Evolutionary conservation across 2,888 invertebrate genomes (phyloP), one percentile per base, ranked within the genome.

Genomic region (Drosophila bunnanda): DNA sequence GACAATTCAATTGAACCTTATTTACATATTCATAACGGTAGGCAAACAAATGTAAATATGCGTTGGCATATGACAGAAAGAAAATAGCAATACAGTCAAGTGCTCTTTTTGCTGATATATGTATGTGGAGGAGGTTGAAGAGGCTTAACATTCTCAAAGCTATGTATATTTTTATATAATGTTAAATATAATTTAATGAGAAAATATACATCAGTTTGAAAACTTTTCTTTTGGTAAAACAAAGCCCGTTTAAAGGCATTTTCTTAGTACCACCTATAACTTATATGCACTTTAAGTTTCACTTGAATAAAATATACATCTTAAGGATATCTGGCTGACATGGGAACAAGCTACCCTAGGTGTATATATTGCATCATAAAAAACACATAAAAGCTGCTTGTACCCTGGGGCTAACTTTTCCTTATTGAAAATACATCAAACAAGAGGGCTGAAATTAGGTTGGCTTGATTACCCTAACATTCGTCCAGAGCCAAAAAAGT

Each of bases 1-100:
- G 66, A 39, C 54, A 54, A 54, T 39, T 54, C 54, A 55, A 67
- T 54, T 38, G 68, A 54, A 68, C n/a, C 53, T n/a, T 68, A 66
- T 67, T 68, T 54, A 39, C 66, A 67, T 68, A 68, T 67, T 68
- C 55, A 68, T 68, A 55, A 28, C 55, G 28, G 20, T n/a, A 20
- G 39, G 46, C 55, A 67, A 68, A 67, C 55, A 68, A 68, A 66
- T 66, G 66, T 34, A 68, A 65, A 66, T 48, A 57, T 54, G 32
- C 17, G 13, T 20, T 13, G 43, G 13, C 25, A 66, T 44, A 44
- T 32, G 46, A 4, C 25, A 7, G 25, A 28, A 20, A 43, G 17
- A 25, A 38, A 20, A 38, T 46, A 46, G n/a, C n/a, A n/a, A n/a
- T n/a, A n/a, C 53, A 66, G 53, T 46, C 38, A 44, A 39, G 38